phyloP scores from a whole-genome alignment of 2,888 invertebrate species.

The Pollenia griseotomentosa region DNA sequence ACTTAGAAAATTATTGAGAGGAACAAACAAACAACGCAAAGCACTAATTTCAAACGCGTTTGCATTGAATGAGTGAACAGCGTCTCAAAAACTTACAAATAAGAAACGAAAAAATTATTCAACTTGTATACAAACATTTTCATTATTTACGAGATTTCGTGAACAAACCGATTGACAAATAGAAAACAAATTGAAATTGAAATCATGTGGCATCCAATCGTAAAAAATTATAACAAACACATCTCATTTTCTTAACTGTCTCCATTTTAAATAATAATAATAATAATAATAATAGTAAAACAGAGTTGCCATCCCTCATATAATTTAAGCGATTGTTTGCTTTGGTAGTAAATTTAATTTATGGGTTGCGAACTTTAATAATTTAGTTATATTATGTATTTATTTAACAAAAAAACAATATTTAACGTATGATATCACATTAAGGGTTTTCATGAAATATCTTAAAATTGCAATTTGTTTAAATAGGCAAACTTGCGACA shows the following conservation, averaged over 20 bases:
- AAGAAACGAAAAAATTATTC: slow-evolving; percentile 8
- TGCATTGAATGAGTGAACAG: slow-evolving; percentile 52
- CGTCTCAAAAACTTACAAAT: slow-evolving; percentile 24
- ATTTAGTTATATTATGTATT: no score
- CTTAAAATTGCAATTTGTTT: no score
- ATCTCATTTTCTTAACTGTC: slow-evolving; percentile 24
- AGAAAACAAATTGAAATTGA: slow-evolving; percentile 52
- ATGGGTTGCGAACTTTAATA: no score
- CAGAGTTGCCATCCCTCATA: background rate
- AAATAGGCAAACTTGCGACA: no score
- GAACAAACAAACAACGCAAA: slow-evolving; percentile 11
- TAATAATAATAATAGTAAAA: background rate
- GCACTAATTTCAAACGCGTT: slow-evolving; percentile 50
- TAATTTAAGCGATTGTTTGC: no score
- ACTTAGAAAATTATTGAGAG: slow-evolving; percentile 40
- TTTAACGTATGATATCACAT: no score
- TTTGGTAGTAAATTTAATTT: no score
- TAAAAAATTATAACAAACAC: slow-evolving; percentile 51
- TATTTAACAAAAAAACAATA: no score
- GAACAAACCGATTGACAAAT: slow-evolving; percentile 38
- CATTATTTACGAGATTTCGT: slow-evolving; percentile 43
- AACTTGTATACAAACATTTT: slow-evolving; percentile 43
- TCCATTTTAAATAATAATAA: background rate
- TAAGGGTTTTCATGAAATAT: no score
- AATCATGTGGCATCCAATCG: slow-evolving; percentile 56